These are phyloP conservation scores for Drosophila neonasuta DNA, from an alignment of 2,888 invertebrate genomes.

Conservation along the genomic window DNA sequence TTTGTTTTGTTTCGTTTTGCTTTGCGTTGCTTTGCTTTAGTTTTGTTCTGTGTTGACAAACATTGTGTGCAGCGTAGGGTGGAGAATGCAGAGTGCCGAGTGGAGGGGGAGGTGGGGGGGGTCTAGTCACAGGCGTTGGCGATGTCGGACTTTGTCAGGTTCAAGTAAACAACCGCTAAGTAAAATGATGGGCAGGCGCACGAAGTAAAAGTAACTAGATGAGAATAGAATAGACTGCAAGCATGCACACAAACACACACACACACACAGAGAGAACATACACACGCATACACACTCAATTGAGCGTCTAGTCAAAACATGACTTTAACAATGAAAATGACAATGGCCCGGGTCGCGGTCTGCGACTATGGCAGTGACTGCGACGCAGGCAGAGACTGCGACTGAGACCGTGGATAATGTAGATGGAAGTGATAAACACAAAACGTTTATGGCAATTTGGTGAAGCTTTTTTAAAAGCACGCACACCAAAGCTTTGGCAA, in stretches of 20 bases:
- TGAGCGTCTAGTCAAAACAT: slow-evolving; percentile 42
- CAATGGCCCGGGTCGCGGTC: slow-evolving; percentile 37
- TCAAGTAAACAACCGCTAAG: slow-evolving; percentile 44
- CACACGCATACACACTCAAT: slow-evolving; percentile 21
- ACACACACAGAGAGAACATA: slow-evolving; percentile 1
- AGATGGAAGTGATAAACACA: slow-evolving; percentile 29
- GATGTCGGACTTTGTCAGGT: slow-evolving; percentile 28
- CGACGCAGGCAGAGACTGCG: neutral
- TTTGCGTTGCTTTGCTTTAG: neutral
- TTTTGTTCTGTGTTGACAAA: slow-evolving; percentile 9
- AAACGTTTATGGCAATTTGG: slow-evolving; percentile 10
- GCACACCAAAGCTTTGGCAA: slow-evolving; percentile 13
- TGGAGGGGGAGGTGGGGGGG: neutral
- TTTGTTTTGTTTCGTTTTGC: slow-evolving; percentile 20
- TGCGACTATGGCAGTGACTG: slow-evolving; percentile 4
- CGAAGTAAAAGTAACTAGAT: slow-evolving; percentile 18
- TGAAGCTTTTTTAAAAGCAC: slow-evolving; percentile 20
- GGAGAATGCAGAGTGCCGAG: too few species aligned
- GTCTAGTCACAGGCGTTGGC: neutral
- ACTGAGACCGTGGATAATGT: slow-evolving; percentile 13
- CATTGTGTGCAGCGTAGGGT: neutral
- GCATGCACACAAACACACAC: neutral
- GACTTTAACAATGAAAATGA: slow-evolving; percentile 39
- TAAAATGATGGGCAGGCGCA: slow-evolving; percentile 2
- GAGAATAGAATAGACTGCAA: slow-evolving; percentile 21